phyloP scores from a whole-genome alignment of 2,888 invertebrate genomes.

The Muschampia plurimacula region DNA sequence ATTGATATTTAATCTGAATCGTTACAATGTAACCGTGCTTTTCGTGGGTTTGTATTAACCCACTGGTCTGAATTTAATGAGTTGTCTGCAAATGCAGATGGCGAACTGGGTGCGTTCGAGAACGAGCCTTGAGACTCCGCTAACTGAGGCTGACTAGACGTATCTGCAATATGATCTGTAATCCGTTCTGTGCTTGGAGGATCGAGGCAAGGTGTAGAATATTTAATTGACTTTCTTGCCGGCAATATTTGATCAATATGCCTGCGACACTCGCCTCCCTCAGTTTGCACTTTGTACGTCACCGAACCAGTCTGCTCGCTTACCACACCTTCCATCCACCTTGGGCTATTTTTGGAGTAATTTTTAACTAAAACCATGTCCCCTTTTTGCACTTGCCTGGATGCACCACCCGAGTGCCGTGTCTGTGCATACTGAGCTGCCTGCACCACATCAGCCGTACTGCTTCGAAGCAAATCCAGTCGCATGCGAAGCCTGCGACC shows the following conservation, averaged over 20 bases:
- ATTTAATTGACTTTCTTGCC: slow-evolving; percentile 3
- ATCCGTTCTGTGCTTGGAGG: background rate
- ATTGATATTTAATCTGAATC: background rate
- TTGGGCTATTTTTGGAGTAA: slow-evolving; percentile 8
- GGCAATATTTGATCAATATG: slow-evolving; percentile 18
- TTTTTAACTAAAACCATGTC: no score
- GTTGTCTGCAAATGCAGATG: background rate
- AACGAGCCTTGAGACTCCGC: background rate
- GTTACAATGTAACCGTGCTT: background rate
- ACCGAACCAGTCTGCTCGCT: slow-evolving; percentile 7
- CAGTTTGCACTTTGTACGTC: slow-evolving; percentile 4
- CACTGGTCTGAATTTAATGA: background rate
- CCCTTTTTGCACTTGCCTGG: no score
- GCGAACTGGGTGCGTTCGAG: slow-evolving; percentile 11
- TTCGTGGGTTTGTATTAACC: slow-evolving; percentile 15
- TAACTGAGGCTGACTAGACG: background rate
- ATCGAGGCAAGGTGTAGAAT: slow-evolving; percentile 1
- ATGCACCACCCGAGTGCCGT: no score
- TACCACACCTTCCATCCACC: slow-evolving; percentile 10
- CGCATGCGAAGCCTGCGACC: background rate
- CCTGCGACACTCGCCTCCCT: background rate
- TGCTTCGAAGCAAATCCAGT: no score
- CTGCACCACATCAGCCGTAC: no score
- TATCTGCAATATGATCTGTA: background rate
- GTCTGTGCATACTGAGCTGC: no score